phyloP scores from a whole-genome alignment of 2,113 vertebrate species.

The Macroglossus sobrinus region DNA sequence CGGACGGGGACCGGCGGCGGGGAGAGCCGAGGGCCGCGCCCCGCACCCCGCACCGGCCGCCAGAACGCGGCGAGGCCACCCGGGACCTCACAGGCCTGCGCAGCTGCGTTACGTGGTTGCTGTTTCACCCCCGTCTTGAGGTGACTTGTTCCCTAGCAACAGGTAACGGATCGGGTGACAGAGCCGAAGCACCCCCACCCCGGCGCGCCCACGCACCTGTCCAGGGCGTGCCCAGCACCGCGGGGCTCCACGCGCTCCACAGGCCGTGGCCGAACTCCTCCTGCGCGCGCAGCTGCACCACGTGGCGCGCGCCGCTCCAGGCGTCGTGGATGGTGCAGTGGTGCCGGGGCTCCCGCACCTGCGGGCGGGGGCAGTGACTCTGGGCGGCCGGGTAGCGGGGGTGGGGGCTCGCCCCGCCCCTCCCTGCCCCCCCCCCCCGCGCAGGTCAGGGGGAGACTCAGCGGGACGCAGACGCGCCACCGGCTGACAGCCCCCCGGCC shows the following conservation, averaged over 20 bases:
- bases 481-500: not conserved
- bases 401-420: not conserved
- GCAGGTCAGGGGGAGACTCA: not conserved
- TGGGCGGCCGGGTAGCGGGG: no score
- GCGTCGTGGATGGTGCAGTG: conserved; percentile 73
- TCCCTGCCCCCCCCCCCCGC: no score
- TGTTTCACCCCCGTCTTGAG: not conserved
- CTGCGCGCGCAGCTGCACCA: conserved; percentile 78
- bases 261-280: conserved; percentile 76
- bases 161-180: not conserved
- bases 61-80: not conserved
- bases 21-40: not conserved
- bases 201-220: conserved; percentile 68
- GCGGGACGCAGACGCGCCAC: not conserved
- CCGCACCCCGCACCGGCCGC: not conserved
- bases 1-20: accelerated
- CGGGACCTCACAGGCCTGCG: accelerated
- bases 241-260: conserved; percentile 83
- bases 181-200: accelerated
- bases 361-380: not conserved
- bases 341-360: conserved; percentile 52
- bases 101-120: not conserved
- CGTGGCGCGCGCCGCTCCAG: conserved; percentile 6
- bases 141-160: not conserved
- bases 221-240: conserved; percentile 78